These are phyloP conservation scores for Antigone vipio DNA, from an alignment of 2,113 vertebrate species.

Conservation along the genomic window DNA sequence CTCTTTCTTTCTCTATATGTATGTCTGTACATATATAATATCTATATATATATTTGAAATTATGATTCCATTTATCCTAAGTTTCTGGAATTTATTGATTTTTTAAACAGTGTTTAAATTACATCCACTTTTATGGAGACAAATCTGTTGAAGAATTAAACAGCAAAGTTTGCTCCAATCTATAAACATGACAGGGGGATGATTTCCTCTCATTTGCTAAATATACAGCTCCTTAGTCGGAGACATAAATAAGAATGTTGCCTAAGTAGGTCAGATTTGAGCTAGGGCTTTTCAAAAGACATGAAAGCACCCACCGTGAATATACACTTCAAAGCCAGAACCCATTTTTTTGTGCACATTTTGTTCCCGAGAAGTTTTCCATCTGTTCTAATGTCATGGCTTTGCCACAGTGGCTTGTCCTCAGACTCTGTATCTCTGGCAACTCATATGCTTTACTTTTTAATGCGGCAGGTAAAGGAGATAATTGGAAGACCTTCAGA, in stretches of 20 bases:
- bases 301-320: conserved; percentile 76
- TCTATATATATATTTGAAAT: conserved; percentile 34
- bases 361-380: conserved; percentile 78
- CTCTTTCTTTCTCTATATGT: conserved; percentile 19
- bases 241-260: conserved; percentile 76
- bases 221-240: conserved; percentile 72
- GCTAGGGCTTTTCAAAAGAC: conserved; percentile 76
- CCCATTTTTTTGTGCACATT: conserved; percentile 70
- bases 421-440: conserved; percentile 69
- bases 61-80: conserved; percentile 51
- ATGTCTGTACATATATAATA: conserved; percentile 34
- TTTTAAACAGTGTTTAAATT: conserved; percentile 71
- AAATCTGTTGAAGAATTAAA: conserved; percentile 72
- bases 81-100: conserved; percentile 69
- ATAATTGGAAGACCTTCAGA: conserved; percentile 59
- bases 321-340: conserved; percentile 76
- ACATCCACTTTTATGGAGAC: conserved; percentile 68
- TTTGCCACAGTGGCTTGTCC: conserved; percentile 71
- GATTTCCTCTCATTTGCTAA: conserved; percentile 74
- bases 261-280: conserved; percentile 81
- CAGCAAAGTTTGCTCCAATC: conserved; percentile 69
- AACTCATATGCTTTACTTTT: conserved; percentile 53
- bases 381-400: conserved; percentile 75
- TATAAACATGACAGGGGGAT: conserved; percentile 70
- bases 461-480: conserved; percentile 69